A percentile compares a stretch with the other conserved stretches of the same genome.
These are phyloP conservation scores for Allolobophora icterica DNA, from an alignment of 2,888 invertebrate genomes.

Conservation along the genomic window DNA sequence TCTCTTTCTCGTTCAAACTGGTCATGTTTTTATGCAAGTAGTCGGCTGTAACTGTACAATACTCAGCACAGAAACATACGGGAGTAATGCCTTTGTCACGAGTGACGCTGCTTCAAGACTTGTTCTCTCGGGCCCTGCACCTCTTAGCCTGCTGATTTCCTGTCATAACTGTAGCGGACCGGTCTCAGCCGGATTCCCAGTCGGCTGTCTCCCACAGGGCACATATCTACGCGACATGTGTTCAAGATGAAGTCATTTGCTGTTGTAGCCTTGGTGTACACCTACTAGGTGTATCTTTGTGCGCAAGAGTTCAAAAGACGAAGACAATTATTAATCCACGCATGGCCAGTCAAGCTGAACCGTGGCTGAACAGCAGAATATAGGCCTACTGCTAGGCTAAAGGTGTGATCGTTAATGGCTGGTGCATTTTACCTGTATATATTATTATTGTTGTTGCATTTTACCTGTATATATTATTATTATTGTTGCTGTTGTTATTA, in stretches of 20 bases:
- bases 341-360: constrained; percentile 2
- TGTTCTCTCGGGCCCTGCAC: background rate
- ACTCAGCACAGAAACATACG: background rate
- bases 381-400: too few species aligned
- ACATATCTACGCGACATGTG: too few species aligned
- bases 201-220: too few species aligned
- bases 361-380: too few species aligned
- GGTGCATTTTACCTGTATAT: too few species aligned
- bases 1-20: background rate
- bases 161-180: background rate
- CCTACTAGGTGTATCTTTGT: background rate
- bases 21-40: background rate
- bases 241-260: too few species aligned
- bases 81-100: background rate
- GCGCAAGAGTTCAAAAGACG: background rate
- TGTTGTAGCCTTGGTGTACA: too few species aligned
- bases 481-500: too few species aligned
- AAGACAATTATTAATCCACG: background rate
- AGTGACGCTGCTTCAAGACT: background rate
- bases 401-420: too few species aligned
- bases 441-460: too few species aligned
- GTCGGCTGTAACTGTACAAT: background rate
- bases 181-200: background rate
- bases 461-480: too few species aligned
- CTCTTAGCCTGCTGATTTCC: background rate